A percentile compares a stretch with the other conserved stretches of the same genome.
phyloP scores from a whole-genome alignment of 2,888 invertebrate genomes.

The Nebria salina region DNA sequence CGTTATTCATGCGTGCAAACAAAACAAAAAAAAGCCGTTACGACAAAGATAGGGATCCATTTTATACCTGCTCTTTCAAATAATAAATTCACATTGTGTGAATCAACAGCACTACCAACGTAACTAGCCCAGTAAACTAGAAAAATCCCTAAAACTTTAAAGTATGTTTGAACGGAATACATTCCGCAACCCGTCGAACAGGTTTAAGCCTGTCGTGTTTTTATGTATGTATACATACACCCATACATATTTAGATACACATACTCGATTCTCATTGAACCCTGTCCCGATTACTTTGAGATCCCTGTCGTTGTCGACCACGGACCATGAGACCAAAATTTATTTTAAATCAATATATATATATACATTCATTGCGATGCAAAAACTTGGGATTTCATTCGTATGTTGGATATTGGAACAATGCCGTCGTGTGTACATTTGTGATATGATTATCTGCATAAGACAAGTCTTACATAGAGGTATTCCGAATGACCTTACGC shows the following conservation, averaged over 20 bases:
- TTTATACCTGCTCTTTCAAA: background rate
- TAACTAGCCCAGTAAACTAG: background rate
- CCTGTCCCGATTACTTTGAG: constrained; percentile 5
- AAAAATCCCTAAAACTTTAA: background rate
- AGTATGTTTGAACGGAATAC: constrained; percentile 31
- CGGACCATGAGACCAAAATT: background rate
- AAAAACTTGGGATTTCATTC: too few species aligned
- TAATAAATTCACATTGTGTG: background rate
- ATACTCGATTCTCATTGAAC: constrained; percentile 15
- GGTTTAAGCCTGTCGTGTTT: constrained; percentile 49
- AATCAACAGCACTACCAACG: background rate
- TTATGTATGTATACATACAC: background rate
- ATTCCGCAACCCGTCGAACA: constrained; percentile 54
- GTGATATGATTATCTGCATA: background rate
- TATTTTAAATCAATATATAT: background rate
- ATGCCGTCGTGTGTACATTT: background rate
- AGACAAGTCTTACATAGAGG: background rate
- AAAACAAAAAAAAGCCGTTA: background rate
- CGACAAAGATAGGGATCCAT: background rate
- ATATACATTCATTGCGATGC: too few species aligned
- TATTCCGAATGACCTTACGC: background rate
- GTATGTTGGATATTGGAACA: background rate
- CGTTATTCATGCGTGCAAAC: background rate
- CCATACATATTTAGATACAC: background rate
- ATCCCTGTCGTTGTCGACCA: constrained; percentile 17